Base-by-base conservation (phyloP, 2,113 vertebrate genomes). In the Cepphus grylle region DNA sequence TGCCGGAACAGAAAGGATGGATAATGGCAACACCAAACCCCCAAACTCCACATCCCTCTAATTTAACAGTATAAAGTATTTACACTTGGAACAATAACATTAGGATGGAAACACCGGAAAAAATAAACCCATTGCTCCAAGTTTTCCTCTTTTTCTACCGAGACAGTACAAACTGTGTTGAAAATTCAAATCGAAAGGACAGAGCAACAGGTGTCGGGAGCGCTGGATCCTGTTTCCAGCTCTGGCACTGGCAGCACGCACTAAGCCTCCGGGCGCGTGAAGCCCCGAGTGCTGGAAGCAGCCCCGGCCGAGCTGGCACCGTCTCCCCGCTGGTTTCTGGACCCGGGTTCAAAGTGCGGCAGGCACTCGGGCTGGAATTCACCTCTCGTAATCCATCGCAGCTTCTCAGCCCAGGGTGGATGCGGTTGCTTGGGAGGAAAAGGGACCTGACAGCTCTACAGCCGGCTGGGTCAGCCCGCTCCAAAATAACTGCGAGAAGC, bases 61-160 rank as follows among this genome's bases (percentile, higher is more conserved):
- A 18, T 55, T 63, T 15, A 53, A 32, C 52, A 72, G 32, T 6
- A 29, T 29, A 12, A 74, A 59, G 47, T 5, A 53, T 40, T 21
- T 72, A 63, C 3, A 3, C 36, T 81, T 43, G 59, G 58, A 49
- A 36, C 22, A 53, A 34, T 1, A 55, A 30, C 49, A 15, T 8
- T 9, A 38, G 62, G 29, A 62, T 5, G 36, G 79, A 66, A 94
- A 76, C 32, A 71, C 22, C 5, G 14, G 55, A 42, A 56, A 74
- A 40, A 73, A 20, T 0, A 58, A 74, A 42, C 0, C 1, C 2
- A 56, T 5, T 1, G 2, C 29, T 77, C 26, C 14, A 38, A 49
- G 40, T 61, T 76, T 40, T 34, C n/a, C 21, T 86, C 45, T 49
- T 61, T 56, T 90, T 47, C 81, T 90, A 56, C 76, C 14, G 4